These are phyloP conservation scores for Astreopora myriophthalma DNA, from an alignment of 64 coral and sea anemone species.

Conservation along the genomic window DNA sequence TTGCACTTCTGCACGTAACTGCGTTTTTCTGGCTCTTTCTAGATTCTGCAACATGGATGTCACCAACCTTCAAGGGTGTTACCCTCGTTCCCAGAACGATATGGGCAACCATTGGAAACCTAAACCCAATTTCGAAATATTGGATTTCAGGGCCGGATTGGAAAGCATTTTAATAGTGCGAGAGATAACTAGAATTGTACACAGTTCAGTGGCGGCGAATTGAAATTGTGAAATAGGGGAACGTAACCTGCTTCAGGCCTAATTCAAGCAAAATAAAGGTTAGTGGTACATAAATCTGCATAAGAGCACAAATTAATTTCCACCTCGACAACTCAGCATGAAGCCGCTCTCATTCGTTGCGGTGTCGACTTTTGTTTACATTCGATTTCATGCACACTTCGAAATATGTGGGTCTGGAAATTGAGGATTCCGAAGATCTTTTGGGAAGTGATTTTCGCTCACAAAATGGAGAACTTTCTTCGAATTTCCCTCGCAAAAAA, in stretches of 20 bases:
- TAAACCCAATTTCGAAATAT: neutral
- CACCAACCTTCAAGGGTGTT: neutral
- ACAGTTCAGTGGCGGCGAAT: neutral
- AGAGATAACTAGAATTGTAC: neutral
- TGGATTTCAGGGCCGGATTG: slow-evolving; percentile 5
- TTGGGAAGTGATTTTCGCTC: neutral
- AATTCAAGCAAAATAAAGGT: neutral
- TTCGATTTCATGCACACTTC: neutral
- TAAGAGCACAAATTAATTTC: neutral
- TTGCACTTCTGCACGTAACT: neutral
- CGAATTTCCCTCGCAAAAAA: neutral
- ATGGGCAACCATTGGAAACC: neutral
- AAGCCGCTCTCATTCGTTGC: neutral
- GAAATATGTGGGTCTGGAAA: neutral
- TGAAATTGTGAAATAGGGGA: neutral
- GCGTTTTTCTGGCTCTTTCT: neutral
- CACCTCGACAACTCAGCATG: neutral
- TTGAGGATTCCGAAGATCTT: neutral
- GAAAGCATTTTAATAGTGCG: neutral
- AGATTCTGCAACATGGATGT: neutral
- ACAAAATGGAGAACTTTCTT: neutral
- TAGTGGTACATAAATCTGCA: slow-evolving; percentile 33
- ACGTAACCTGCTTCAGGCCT: neutral
- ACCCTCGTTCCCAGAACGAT: neutral
- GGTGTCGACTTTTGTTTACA: neutral